phyloP scores from a whole-genome alignment of 2,888 invertebrate genomes.

The Agriopis leucophaearia region DNA sequence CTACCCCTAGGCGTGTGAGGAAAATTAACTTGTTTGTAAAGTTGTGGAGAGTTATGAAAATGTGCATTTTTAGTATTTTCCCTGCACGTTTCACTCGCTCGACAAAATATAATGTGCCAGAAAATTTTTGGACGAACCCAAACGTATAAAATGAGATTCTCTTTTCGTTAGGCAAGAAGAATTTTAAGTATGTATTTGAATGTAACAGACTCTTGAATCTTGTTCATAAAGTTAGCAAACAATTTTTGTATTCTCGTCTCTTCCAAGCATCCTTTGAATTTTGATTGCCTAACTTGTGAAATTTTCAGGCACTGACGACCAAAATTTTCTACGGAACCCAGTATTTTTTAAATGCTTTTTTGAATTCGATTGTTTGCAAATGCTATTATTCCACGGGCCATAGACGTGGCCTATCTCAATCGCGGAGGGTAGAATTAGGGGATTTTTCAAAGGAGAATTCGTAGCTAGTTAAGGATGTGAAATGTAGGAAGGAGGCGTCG shows the following conservation, averaged over 20 bases:
- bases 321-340: conserved; percentile 28
- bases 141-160: conserved; percentile 8
- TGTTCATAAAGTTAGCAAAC: conserved; percentile 37
- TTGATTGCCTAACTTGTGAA: conserved; percentile 49
- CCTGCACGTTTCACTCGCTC: conserved; percentile 5
- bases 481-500: conserved; percentile 84
- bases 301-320: conserved; percentile 38
- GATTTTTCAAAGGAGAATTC: conserved; percentile 83
- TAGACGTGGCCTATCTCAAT: conserved; percentile 79
- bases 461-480: conserved; percentile 85
- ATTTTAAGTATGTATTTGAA: conserved; percentile 29
- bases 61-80: conserved; percentile 27
- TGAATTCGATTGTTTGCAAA: conserved; percentile 34
- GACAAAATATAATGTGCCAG: conserved; percentile 12
- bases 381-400: conserved; percentile 58
- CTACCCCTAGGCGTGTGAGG: conserved; percentile 26
- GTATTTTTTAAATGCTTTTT: conserved; percentile 15
- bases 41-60: conserved; percentile 18
- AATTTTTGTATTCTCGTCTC: conserved; percentile 39
- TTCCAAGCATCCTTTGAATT: conserved; percentile 43
- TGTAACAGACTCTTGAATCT: conserved; percentile 23
- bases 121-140: neutral
- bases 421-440: conserved; percentile 75
- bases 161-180: conserved; percentile 10
- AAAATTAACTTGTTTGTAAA: conserved; percentile 36